These are phyloP conservation scores for Ceriagrion tenellum DNA, from an alignment of 2,888 invertebrate species.

Conservation along the genomic window DNA sequence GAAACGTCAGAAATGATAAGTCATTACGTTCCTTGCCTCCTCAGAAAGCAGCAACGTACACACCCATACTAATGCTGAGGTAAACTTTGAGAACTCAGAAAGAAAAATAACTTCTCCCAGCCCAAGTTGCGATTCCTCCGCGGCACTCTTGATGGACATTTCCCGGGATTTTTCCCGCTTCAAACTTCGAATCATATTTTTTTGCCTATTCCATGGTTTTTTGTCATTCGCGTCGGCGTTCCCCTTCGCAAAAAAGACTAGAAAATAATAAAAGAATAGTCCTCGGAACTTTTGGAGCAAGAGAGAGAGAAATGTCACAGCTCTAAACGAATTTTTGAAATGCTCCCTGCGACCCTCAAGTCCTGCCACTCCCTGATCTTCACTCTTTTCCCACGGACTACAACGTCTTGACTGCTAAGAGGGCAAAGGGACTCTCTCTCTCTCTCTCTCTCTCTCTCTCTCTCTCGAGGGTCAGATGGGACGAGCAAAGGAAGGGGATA, in stretches of 20 bases:
- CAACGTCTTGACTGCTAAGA: neutral
- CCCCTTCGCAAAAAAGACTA: neutral
- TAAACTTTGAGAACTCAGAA: neutral
- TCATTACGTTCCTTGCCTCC: neutral
- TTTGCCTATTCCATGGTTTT: neutral
- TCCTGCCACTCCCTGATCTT: neutral
- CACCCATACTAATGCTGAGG: neutral
- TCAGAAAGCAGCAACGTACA: neutral
- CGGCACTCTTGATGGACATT: neutral
- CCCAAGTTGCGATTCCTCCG: neutral
- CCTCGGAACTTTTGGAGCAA: neutral
- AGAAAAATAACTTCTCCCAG: neutral
- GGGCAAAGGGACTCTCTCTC: neutral
- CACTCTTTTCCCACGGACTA: neutral
- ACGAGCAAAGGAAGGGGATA: neutral
- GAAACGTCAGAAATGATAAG: neutral
- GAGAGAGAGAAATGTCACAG: neutral
- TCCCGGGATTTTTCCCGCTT: neutral
- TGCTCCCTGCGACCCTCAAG: neutral
- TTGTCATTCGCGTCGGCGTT: neutral
- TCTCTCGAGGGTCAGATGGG: neutral
- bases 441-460: neutral
- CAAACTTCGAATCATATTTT: neutral
- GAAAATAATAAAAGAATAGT: neutral
- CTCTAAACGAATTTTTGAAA: conserved; percentile 14